phyloP scores from a whole-genome alignment of 2,113 vertebrate species.

The Labrus mixtus region DNA sequence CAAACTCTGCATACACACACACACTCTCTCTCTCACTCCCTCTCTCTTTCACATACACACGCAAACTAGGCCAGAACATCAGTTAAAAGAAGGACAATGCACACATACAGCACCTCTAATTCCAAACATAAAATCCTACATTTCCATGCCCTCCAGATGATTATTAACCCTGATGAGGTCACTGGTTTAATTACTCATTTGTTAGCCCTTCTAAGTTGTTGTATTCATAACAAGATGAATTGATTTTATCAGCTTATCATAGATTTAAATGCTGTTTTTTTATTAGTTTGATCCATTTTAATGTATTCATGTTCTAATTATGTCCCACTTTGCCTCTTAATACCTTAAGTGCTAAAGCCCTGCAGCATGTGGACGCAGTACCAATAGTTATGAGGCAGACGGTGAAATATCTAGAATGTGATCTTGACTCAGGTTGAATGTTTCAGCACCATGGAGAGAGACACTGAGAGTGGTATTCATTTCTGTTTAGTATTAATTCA shows the following conservation, averaged over 20 bases:
- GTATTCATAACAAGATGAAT: constrained; percentile 6
- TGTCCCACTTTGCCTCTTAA: too few relatives aligned
- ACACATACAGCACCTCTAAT: not conserved
- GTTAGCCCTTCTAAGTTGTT: constrained; percentile 1
- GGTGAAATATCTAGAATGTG: not conserved
- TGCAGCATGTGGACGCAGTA: too few relatives aligned
- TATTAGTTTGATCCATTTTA: not conserved
- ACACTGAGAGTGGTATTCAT: too few relatives aligned
- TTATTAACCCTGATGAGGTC: constrained; percentile 6
- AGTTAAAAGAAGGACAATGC: not conserved
- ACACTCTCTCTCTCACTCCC: not conserved
- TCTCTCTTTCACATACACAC: not conserved
- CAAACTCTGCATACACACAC: not conserved
- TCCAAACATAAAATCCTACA: not conserved
- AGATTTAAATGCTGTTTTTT: constrained; percentile 1
- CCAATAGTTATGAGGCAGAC: too few relatives aligned
- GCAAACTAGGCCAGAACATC: constrained; percentile 4
- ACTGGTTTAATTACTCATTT: constrained; percentile 29
- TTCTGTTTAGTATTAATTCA: too few relatives aligned
- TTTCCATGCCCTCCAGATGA: constrained; percentile 12
- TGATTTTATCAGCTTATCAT: constrained; percentile 8
- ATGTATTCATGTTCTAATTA: constrained; percentile 4
- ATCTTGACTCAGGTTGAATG: not conserved
- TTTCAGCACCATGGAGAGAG: not conserved
- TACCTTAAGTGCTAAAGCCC: too few relatives aligned